A percentile compares a stretch with the other conserved stretches of the same genome.
Conservation (phyloP, 30 jellyfish, hydroid and myxozoan species). For the Calvadosia cruxmelitensis region DNA sequence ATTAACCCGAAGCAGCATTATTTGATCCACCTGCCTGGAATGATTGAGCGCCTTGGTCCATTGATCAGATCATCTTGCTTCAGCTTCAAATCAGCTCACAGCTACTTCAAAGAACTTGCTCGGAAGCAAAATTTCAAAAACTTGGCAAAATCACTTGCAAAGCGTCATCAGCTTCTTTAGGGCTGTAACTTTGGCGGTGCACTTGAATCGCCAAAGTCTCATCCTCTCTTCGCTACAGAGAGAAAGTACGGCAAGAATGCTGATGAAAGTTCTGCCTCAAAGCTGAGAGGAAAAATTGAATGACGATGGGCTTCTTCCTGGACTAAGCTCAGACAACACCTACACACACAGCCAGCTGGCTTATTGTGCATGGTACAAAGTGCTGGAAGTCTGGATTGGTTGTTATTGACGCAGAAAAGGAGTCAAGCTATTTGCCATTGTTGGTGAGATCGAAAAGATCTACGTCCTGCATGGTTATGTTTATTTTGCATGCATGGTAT, state of each 20-base stretch:
- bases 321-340: conserved; percentile 2
- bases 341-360: conserved; percentile 10
- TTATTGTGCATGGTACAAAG: conserved; percentile 16
- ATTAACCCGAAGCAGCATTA: conserved; percentile 33
- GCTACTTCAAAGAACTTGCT: no score
- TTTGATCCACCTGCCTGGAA: conserved; percentile 18
- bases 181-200: conserved; percentile 27
- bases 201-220: conserved; percentile 13
- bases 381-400: conserved; percentile 6
- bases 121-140: conserved; percentile 26
- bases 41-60: conserved; percentile 25
- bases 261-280: background rate
- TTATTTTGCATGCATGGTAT: conserved; percentile 7
- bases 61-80: conserved; percentile 27
- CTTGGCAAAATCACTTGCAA: conserved; percentile 15
- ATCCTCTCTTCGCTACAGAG: conserved; percentile 30
- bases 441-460: conserved; percentile 10
- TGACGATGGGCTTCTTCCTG: conserved; percentile 12
- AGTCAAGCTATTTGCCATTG: conserved; percentile 9
- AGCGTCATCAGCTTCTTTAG: conserved; percentile 25
- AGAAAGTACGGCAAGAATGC: conserved; percentile 12
- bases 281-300: conserved; percentile 5
- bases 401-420: conserved; percentile 6
- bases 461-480: conserved; percentile 18
- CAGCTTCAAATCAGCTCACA: conserved; percentile 19